phyloP scores from a whole-genome alignment of 2,888 invertebrate species.

The Ophion ventricosus region DNA sequence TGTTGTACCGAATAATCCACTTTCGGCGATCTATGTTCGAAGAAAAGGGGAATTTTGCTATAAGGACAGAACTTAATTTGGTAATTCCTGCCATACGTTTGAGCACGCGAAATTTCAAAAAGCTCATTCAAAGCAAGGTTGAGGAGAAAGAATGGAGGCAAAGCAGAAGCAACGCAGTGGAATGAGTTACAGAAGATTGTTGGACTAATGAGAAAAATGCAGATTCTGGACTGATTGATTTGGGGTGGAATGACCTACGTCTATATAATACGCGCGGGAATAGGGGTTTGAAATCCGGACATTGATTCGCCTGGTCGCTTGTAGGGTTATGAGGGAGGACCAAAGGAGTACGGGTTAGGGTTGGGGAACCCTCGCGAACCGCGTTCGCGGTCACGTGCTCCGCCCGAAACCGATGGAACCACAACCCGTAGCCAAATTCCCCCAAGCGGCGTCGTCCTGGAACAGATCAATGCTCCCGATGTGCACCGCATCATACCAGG shows the following conservation, averaged over 20 bases:
- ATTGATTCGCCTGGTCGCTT: conserved; percentile 65
- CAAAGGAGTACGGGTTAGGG: conserved; percentile 40
- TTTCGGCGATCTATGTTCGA: too few relatives aligned
- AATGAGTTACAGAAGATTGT: too few relatives aligned
- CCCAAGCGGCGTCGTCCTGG: conserved; percentile 64
- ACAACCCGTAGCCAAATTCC: conserved; percentile 67
- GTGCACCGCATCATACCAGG: conserved; percentile 36
- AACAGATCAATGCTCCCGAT: conserved; percentile 63
- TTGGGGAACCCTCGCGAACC: conserved; percentile 58
- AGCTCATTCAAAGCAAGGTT: too few relatives aligned
- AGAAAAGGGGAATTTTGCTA: too few relatives aligned
- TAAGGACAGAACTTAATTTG: too few relatives aligned
- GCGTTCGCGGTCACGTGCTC: conserved; percentile 64
- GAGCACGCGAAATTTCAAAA: too few relatives aligned
- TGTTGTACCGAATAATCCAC: too few relatives aligned
- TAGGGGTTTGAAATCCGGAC: conserved; percentile 61
- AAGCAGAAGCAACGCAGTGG: too few relatives aligned
- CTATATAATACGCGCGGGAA: conserved; percentile 29
- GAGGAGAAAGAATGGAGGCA: too few relatives aligned
- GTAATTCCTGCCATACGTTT: too few relatives aligned
- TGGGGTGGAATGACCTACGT: conserved; percentile 4
- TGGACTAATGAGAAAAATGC: neutral
- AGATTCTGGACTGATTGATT: neutral
- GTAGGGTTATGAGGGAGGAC: conserved; percentile 29
- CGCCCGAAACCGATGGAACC: conserved; percentile 67